Conservation (phyloP, 2,797 vertebrate species). For the Eulemur rubriventer region DNA sequence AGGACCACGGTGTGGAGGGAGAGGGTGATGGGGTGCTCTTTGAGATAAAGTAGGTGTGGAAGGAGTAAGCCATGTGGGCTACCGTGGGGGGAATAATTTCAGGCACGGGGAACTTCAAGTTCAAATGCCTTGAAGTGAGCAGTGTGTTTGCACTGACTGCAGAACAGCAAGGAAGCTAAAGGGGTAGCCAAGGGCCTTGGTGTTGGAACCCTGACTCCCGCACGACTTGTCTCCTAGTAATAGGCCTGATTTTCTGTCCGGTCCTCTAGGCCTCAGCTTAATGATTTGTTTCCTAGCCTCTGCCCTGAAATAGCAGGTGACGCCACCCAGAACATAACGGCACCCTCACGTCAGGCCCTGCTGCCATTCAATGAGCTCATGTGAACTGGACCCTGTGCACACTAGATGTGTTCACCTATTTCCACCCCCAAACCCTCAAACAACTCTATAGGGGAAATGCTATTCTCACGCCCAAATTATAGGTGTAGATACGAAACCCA, state of each 20-base stretch:
- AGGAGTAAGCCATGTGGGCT: not conserved
- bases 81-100: not conserved
- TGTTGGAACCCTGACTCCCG: not conserved
- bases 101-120: not conserved
- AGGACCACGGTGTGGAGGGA: not conserved
- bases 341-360: not conserved
- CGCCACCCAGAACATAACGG: accelerated
- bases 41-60: not conserved
- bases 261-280: not conserved
- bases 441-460: not conserved
- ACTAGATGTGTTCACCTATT: accelerated
- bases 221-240: not conserved
- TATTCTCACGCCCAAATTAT: not conserved
- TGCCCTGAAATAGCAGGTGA: not conserved
- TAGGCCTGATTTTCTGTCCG: not conserved
- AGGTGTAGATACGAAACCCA: not conserved
- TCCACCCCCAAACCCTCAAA: not conserved
- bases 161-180: not conserved
- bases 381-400: accelerated
- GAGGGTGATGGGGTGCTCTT: not conserved
- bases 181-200: not conserved
- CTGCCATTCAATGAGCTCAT: accelerated
- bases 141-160: not conserved
- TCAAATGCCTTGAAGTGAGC: not conserved
- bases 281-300: not conserved